Evolutionary conservation across 2,888 invertebrate species (phyloP).

Genomic region (Andrena dorsata): DNA sequence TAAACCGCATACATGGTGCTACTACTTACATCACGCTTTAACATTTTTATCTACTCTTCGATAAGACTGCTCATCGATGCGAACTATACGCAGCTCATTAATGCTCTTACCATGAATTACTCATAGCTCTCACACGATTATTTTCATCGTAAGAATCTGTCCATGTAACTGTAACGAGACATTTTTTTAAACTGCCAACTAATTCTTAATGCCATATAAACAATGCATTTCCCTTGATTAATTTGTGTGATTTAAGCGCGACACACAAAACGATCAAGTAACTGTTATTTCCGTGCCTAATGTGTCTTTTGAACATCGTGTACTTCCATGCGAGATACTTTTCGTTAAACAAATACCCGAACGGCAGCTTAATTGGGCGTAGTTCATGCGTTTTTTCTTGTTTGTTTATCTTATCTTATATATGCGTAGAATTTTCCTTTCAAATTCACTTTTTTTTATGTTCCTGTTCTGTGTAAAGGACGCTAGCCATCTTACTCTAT

Average conservation of each 20-base stretch:
- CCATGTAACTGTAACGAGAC: slow-evolving; percentile 62
- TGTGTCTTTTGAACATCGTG: slow-evolving; percentile 55
- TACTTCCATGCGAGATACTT: slow-evolving; percentile 68
- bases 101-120: slow-evolving; percentile 70
- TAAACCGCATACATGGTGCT: slow-evolving; percentile 73
- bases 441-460: slow-evolving; percentile 77
- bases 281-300: slow-evolving; percentile 67
- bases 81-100: slow-evolving; percentile 61
- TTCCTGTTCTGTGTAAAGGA: slow-evolving; percentile 79
- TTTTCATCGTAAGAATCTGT: slow-evolving; percentile 63
- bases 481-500: slow-evolving; percentile 68
- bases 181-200: slow-evolving; percentile 80
- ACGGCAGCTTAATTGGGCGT: slow-evolving; percentile 77
- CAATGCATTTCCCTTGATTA: slow-evolving; percentile 75
- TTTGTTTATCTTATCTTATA: slow-evolving; percentile 38
- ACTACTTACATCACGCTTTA: slow-evolving; percentile 73
- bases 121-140: slow-evolving; percentile 68
- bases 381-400: slow-evolving; percentile 70
- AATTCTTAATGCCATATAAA: slow-evolving; percentile 79
- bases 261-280: slow-evolving; percentile 48
- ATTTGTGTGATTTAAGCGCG: slow-evolving; percentile 67
- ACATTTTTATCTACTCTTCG: slow-evolving; percentile 72
- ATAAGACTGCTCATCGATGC: slow-evolving; percentile 82
- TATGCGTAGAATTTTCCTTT: slow-evolving; percentile 73
- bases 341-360: slow-evolving; percentile 62